Base-by-base conservation (phyloP, 1,140 invertebrate genomes). In the Drosophila parvula region DNA sequence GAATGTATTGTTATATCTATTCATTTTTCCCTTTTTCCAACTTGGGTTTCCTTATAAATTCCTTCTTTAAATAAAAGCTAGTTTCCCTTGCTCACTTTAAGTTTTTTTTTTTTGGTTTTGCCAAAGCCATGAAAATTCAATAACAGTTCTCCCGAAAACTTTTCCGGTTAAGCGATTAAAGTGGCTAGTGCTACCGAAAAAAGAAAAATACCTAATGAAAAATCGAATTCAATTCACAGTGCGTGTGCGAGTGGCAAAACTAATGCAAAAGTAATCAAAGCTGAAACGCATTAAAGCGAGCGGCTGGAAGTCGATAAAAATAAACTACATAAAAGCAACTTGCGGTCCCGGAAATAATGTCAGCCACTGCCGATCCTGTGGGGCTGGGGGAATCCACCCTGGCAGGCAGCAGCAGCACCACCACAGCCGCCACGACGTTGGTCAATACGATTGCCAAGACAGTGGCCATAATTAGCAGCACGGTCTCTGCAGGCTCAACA, bases 301-400 rank as follows among this genome's bases (percentile, higher is more conserved):
- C 83, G 80, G 76, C 83, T 80, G 83, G 83, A 88, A 89, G 80
- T 88, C 79, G 74, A 89, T 88, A 83, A 89, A 89, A 88, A 80
- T 78, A 89, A 88, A 73, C 74, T 59, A 75, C 78, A 89, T 80
- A 75, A 90, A 90, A 78, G 65, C 79, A 90, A 81, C 81, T 90
- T 90, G 84, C 57, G 78, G 77, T 88, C 51, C 58, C 63, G 61
- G 41, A 65, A 81, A 90, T 74, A 88, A 89, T 89, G 85, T 84
- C 80, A 71, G 70, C 76, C 64, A 47, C 68, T 30, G 44, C 40
- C 36, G 41, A 50, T 30, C 28, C 58, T 28, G 38, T 50, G 27
- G 60, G 28, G 41, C 18, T 28, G 40, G 74, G 53, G 44, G 53
- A n/a, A 18, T 27, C 74, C 16, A 16, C 63, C 48, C 48, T 61